Percentiles rank a stretch among this genome's conserved stretches.
Conservation (phyloP, 1,140 invertebrate species). For the Orchesella cincta region DNA sequence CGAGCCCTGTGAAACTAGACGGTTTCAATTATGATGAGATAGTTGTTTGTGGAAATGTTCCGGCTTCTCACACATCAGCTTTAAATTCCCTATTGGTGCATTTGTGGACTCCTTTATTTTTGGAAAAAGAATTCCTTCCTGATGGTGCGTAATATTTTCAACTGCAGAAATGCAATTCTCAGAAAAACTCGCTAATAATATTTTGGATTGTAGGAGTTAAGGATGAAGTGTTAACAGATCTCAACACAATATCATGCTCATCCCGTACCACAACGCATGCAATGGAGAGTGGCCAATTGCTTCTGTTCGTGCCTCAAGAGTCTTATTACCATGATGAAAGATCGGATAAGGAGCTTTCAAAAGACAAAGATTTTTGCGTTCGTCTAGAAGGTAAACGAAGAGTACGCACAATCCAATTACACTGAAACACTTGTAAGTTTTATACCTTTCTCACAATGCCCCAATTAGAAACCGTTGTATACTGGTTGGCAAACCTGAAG, state of each 20-base stretch:
- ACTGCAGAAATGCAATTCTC: not conserved
- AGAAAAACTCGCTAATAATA: not conserved
- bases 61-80: conserved; percentile 28
- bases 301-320: conserved; percentile 73
- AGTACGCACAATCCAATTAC: too few relatives aligned
- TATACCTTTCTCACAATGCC: too few relatives aligned
- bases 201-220: conserved; percentile 69
- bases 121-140: conserved; percentile 33
- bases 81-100: conserved; percentile 34
- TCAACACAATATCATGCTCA: conserved; percentile 72
- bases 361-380: conserved; percentile 75
- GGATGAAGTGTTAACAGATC: conserved; percentile 71
- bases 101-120: conserved; percentile 38
- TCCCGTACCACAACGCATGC: conserved; percentile 73
- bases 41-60: conserved; percentile 42
- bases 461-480: conserved; percentile 73
- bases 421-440: too few relatives aligned
- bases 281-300: conserved; percentile 63
- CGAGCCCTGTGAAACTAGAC: not conserved
- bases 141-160: conserved; percentile 33
- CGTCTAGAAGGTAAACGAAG: too few relatives aligned
- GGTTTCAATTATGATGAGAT: conserved; percentile 36
- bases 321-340: conserved; percentile 78
- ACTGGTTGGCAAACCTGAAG: conserved; percentile 70
- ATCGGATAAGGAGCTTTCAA: conserved; percentile 64